Conservation (phyloP, 2,797 vertebrate species). For the Lacerta agilis region DNA sequence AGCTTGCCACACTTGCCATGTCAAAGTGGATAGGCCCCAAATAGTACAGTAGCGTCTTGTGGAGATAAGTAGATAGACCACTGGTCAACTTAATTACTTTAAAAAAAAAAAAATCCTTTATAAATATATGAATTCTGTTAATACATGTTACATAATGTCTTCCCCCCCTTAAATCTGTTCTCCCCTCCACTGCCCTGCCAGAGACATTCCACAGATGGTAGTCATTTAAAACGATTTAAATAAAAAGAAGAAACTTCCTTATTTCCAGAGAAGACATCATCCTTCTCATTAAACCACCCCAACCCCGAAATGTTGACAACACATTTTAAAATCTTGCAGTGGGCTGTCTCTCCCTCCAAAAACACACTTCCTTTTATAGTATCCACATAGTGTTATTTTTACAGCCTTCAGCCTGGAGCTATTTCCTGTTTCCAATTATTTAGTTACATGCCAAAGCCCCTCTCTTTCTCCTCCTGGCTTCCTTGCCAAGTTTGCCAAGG, state of each 20-base stretch:
- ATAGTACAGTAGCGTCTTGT: no score
- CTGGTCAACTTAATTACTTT: background rate
- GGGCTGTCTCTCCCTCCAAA: conserved; percentile 68
- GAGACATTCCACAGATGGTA: conserved; percentile 7
- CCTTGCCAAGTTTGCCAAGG: conserved; percentile 56
- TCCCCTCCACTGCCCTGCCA: background rate
- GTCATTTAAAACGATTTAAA: background rate
- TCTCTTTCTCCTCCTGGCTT: conserved; percentile 49
- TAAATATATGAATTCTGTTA: background rate
- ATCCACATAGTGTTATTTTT: conserved; percentile 55
- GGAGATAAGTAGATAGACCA: background rate
- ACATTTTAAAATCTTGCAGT: conserved; percentile 51
- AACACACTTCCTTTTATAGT: conserved; percentile 79
- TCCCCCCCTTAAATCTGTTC: background rate
- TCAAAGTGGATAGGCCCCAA: no score
- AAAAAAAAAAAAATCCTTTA: background rate
- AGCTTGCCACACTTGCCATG: background rate
- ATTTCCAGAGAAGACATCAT: conserved; percentile 47
- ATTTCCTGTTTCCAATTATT: conserved; percentile 71
- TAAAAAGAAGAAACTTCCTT: conserved; percentile 15
- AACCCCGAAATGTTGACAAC: conserved; percentile 56
- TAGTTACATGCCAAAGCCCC: conserved; percentile 58
- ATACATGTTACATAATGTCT: background rate
- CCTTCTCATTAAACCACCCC: conserved; percentile 49
- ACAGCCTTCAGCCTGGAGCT: conserved; percentile 45